Base-by-base conservation (phyloP, 2,888 invertebrate genomes). In the Schizotus pectinicornis region DNA sequence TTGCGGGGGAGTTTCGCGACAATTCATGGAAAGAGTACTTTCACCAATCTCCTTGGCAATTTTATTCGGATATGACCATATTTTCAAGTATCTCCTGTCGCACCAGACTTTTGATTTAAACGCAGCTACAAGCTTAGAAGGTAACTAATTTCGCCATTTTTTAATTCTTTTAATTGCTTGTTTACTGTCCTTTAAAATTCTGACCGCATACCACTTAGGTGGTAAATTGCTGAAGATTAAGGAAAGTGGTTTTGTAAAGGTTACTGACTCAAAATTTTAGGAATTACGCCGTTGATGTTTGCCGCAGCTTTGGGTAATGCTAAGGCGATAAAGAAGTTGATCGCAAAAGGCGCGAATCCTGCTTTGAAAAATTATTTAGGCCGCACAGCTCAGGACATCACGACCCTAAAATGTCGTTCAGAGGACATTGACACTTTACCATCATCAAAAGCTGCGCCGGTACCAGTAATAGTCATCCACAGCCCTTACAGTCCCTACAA, bases 281-380 rank as follows among this genome's bases (percentile, higher is more conserved):
- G 67, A 37, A 59, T 77, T 13, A 74, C 76, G 5, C 76, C 77
- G 2, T 51, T 75, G n/a, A 78, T 77, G 75, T 77, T 76, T 56
- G 76, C 77, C 7, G 69, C 71, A 30, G 72, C 74, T 12, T 65
- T 73, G 59, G 68, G 73, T 46, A 71, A 75, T 59, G 36, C 53
- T 6, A 59, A 65, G 22, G 69, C 71, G 2, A 69, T 69, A 35
- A 59, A 62, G 2, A 38, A 68, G 6, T 63, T 78, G 30, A 42
- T 71, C 6, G 32, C 62, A 37, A 65, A 69, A 22, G 70, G 73
- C 32, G 75, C 73, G 0, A 66, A 74, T 50, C 37, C 56, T 1
- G 54, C 58, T 3, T 14, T 55, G 2, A 71, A 67, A 52, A 76
- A 73, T 49, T 62, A 63, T 36, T 51, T 70, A 37, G 69, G 67